phyloP scores from a whole-genome alignment of 2,797 vertebrate genomes.

The Takifugu ocellatus region DNA sequence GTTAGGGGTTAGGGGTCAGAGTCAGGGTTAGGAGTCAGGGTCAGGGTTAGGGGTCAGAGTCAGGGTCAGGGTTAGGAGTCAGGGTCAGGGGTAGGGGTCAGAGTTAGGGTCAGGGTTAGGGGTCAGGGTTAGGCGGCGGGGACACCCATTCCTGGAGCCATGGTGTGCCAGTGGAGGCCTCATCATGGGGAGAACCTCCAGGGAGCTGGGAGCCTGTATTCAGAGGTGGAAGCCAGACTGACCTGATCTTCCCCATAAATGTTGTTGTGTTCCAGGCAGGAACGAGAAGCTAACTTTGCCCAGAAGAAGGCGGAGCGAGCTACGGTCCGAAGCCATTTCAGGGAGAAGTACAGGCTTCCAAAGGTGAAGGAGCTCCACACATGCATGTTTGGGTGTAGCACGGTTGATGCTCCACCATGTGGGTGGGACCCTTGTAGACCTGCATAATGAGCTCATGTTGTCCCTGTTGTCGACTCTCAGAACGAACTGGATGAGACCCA shows the following conservation, averaged over 20 bases:
- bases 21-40: no score
- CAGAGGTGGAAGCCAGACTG: no score
- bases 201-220: no score
- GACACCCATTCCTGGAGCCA: no score
- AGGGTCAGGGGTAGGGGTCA: no score
- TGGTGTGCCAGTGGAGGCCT: no score
- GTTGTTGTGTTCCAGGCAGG: slow-evolving; percentile 76
- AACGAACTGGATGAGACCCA: slow-evolving; percentile 90
- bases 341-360: slow-evolving; percentile 94
- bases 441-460: not conserved
- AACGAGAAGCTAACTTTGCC: slow-evolving; percentile 87
- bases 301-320: slow-evolving; percentile 96
- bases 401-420: not conserved
- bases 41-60: no score
- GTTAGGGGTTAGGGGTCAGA: no score
- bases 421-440: not conserved
- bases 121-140: no score
- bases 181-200: no score
- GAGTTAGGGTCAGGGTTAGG: no score
- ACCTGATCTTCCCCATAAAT: not conserved
- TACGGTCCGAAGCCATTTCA: slow-evolving; percentile 89
- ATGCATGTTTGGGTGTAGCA: not conserved
- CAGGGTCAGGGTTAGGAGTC: no score
- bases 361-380: slow-evolving; percentile 78
- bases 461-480: slow-evolving; percentile 61